Conservation (phyloP, 2,797 vertebrate genomes). For the Sebastes diploproa region DNA sequence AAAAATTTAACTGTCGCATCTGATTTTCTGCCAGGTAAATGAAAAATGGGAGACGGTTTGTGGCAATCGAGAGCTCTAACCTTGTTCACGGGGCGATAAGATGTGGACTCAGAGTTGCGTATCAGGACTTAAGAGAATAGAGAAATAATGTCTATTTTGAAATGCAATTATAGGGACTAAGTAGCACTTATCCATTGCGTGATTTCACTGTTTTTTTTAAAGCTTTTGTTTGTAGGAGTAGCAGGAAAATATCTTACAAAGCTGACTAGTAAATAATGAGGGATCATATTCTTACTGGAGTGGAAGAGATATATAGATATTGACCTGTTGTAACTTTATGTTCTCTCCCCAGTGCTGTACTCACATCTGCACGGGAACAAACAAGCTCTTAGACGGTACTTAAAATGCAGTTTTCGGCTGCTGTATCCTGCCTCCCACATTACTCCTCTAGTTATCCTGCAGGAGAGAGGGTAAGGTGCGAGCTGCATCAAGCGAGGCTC, state of each 20-base stretch:
- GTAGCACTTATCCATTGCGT: conserved; percentile 29
- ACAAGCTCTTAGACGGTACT: conserved; percentile 44
- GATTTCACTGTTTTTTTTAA: conserved; percentile 18
- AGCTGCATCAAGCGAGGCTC: conserved; percentile 79
- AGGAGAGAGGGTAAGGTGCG: conserved; percentile 70
- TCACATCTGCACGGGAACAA: conserved; percentile 36
- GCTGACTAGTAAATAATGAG: conserved; percentile 18
- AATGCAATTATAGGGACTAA: conserved; percentile 46
- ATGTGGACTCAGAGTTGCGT: conserved; percentile 70
- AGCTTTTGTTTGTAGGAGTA: conserved; percentile 4
- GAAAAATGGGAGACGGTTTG: conserved; percentile 78
- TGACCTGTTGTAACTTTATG: conserved; percentile 29
- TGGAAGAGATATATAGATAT: not conserved
- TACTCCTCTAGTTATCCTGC: conserved; percentile 63
- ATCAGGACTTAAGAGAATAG: conserved; percentile 61
- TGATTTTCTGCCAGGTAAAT: conserved; percentile 82
- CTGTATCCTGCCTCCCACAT: conserved; percentile 44
- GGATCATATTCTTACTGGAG: not conserved
- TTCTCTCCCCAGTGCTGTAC: conserved; percentile 12
- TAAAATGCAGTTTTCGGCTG: conserved; percentile 55
- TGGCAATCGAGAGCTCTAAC: conserved; percentile 73
- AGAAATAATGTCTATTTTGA: conserved; percentile 53
- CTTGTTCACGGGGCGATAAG: conserved; percentile 72
- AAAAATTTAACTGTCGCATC: conserved; percentile 81
- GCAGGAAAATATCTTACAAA: not conserved